These are phyloP conservation scores for Ephydatia muelleri DNA, from an alignment of 37 sponge, comb jelly and placozoan genomes.

Conservation along the genomic window DNA sequence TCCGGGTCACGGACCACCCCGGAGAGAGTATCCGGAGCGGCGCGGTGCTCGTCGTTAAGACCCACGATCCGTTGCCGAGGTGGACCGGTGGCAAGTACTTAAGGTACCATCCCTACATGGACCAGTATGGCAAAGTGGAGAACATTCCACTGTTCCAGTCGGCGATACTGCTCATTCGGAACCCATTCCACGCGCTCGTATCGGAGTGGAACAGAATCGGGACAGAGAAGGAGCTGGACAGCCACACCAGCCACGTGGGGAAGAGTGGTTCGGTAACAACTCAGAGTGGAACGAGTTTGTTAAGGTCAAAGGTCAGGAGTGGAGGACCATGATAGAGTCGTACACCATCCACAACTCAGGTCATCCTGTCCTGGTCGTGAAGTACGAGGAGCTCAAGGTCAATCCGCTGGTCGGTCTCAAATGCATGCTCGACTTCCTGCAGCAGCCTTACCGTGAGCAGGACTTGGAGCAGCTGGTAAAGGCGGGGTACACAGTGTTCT, in stretches of 20 bases:
- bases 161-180: constrained; percentile 35
- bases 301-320: neutral
- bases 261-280: constrained; percentile 32
- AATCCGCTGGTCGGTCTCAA: constrained; percentile 8
- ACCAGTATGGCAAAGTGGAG: constrained; percentile 18
- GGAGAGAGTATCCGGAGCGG: constrained; percentile 61
- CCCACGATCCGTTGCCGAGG: constrained; percentile 36
- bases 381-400: constrained; percentile 37
- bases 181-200: constrained; percentile 43
- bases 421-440: constrained; percentile 22
- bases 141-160: constrained; percentile 25
- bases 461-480: constrained; percentile 8
- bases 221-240: neutral
- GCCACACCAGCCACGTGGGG: constrained; percentile 17
- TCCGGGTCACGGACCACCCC: constrained; percentile 18
- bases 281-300: constrained; percentile 34
- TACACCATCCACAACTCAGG: constrained; percentile 26
- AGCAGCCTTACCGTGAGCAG: neutral
- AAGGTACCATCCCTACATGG: constrained; percentile 6
- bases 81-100: constrained; percentile 39
- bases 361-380: constrained; percentile 31
- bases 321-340: constrained; percentile 26
- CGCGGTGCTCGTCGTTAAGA: constrained; percentile 50
- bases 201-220: constrained; percentile 38
- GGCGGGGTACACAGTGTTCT: constrained; percentile 19